These are phyloP conservation scores for Hololepta plana DNA, from an alignment of 2,888 invertebrate species.

Conservation along the genomic window DNA sequence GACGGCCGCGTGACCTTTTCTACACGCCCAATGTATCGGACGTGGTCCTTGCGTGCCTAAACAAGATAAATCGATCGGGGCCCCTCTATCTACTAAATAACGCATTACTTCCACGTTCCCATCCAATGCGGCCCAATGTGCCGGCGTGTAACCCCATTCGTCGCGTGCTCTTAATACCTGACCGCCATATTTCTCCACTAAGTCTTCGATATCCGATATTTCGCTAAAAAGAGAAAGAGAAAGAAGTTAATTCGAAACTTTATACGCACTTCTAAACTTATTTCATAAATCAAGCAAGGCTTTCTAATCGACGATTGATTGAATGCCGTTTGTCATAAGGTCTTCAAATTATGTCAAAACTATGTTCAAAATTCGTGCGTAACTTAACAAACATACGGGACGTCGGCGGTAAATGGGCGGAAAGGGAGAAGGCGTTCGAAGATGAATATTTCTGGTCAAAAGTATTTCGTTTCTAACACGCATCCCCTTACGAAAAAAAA, in stretches of 20 bases:
- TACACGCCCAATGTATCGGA: slow-evolving; percentile 86
- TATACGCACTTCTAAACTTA: slow-evolving; percentile 1
- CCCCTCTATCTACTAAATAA: slow-evolving; percentile 65
- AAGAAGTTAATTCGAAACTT: not conserved
- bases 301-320: not conserved
- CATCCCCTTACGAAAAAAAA: too few species aligned
- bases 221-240: slow-evolving; percentile 40
- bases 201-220: slow-evolving; percentile 63
- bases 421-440: slow-evolving; percentile 10
- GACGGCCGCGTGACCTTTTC: slow-evolving; percentile 80
- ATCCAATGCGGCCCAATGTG: slow-evolving; percentile 82
- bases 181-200: slow-evolving; percentile 65
- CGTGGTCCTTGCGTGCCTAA: slow-evolving; percentile 76
- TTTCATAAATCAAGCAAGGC: not conserved
- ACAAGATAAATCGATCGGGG: slow-evolving; percentile 72
- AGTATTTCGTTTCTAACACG: too few species aligned
- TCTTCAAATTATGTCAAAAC: not conserved
- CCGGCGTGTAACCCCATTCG: slow-evolving; percentile 84
- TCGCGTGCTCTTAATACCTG: slow-evolving; percentile 65
- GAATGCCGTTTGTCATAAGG: not conserved
- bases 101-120: slow-evolving; percentile 82
- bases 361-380: slow-evolving; percentile 4
- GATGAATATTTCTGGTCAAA: slow-evolving; percentile 12
- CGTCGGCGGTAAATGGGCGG: slow-evolving; percentile 8
- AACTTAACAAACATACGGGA: too few species aligned